Evolutionary conservation across 2,113 vertebrate species (phyloP), one percentile per base, ranked within the genome.

Genomic region (Chaenocephalus aceratus): DNA sequence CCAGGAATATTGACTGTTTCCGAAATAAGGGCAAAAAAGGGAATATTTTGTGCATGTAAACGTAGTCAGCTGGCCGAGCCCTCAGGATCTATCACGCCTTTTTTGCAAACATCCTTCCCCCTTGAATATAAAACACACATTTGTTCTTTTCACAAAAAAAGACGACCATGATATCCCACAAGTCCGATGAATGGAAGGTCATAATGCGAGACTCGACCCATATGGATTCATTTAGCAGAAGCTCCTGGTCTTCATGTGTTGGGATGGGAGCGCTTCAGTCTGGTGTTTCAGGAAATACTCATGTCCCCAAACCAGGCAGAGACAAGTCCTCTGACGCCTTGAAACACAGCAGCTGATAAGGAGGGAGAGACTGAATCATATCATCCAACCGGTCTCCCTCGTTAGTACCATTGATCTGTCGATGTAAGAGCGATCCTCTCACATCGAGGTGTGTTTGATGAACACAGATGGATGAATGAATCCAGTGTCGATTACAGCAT

Each of bases 291-390:
- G 21, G 53, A 58, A 80, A 48, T 61, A 26, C 71, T 54, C 58
- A 46, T 10, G 48, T 74, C 53, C 7, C 18, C 26, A 52, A 72
- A 60, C 64, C 49, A 89, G 77, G 59, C 63, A 72, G 36, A 65
- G 75, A 77, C 77, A 60, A 79, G 80, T 86, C 86, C 56, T 72
- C 52, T 79, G 65, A 68, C 3, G 10, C 30, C 30, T 30, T 30
- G 30, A 30, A 70, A 61, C n/a, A 79, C 63, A 84, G 86, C 88
- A 81, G 86, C 77, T 60, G 54, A 80, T 72, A 77, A 8, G 67
- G 56, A 52, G 26, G 23, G 74, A 30, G 30, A 30, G 30, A 30
- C 30, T 30, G 30, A 62, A 26, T 56, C 23, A 10, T 12, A 2
- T 36, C 5, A 51, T 78, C 62, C 71, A 30, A 21, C 51, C 0